These are phyloP conservation scores for Apeltes quadracus DNA, from an alignment of 2,113 vertebrate genomes.

Conservation along the genomic window DNA sequence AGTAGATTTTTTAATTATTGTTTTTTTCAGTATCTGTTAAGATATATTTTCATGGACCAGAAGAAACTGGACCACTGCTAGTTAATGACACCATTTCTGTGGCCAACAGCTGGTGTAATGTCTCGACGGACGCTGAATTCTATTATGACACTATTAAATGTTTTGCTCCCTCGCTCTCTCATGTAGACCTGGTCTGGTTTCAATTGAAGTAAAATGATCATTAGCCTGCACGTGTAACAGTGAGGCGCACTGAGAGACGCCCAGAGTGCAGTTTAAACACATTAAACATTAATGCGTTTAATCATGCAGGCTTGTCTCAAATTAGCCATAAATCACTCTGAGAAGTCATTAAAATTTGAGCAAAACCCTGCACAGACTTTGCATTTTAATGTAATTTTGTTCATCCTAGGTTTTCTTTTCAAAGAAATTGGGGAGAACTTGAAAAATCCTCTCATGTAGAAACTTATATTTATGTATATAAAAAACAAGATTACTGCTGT, in stretches of 20 bases:
- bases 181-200: conserved; percentile 11
- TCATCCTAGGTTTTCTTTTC: not conserved
- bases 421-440: not conserved
- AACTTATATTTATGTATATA: not conserved
- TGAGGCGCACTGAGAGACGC: not conserved
- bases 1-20: too few relatives aligned
- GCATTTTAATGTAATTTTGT: conserved; percentile 5
- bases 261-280: conserved; percentile 38
- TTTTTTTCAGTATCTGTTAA: not conserved
- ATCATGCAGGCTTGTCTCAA: conserved; percentile 51
- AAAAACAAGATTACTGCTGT: not conserved
- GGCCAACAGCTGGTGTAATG: not conserved
- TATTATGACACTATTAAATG: not conserved
- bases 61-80: not conserved
- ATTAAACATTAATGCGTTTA: conserved; percentile 58
- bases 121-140: not conserved
- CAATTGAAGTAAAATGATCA: conserved; percentile 14
- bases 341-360: conserved; percentile 37
- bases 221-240: conserved; percentile 16
- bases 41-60: not conserved
- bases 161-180: not conserved
- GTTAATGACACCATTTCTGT: not conserved
- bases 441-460: conserved; percentile 2
- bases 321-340: conserved; percentile 37
- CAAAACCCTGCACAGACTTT: not conserved